Percentiles rank a stretch among this genome's conserved stretches.
Conservation (phyloP, 2,888 invertebrate species). For the Lithophane socia region DNA sequence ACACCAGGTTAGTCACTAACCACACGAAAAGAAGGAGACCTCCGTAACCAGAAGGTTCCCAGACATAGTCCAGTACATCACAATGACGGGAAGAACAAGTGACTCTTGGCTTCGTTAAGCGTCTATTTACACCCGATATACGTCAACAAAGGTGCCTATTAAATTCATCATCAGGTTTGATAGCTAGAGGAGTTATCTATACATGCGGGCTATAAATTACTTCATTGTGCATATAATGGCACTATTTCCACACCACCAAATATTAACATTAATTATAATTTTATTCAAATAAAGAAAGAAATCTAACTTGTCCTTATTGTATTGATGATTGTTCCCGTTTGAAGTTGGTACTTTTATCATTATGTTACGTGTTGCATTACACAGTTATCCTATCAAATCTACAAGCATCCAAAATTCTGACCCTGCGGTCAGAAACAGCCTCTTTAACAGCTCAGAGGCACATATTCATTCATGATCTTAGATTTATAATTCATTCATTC, state of each 20-base stretch:
- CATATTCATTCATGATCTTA: slow-evolving; percentile 38
- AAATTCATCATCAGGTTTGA: slow-evolving; percentile 57
- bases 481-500: slow-evolving; percentile 42
- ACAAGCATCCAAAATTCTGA: slow-evolving; percentile 55
- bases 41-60: not conserved
- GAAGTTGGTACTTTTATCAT: slow-evolving; percentile 63
- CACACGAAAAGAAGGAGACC: too few relatives aligned
- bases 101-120: not conserved
- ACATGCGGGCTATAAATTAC: slow-evolving; percentile 69
- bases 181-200: slow-evolving; percentile 60
- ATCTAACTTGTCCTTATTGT: slow-evolving; percentile 70
- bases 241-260: slow-evolving; percentile 69
- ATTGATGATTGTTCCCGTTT: slow-evolving; percentile 73
- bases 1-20: too few relatives aligned
- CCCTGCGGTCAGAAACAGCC: too few relatives aligned
- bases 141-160: slow-evolving; percentile 44
- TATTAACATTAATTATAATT: slow-evolving; percentile 65
- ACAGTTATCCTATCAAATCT: slow-evolving; percentile 58
- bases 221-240: slow-evolving; percentile 70
- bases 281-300: slow-evolving; percentile 76
- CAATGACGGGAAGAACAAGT: not conserved
- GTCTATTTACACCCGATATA: slow-evolving; percentile 15
- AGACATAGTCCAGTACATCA: not conserved
- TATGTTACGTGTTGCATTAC: slow-evolving; percentile 40
- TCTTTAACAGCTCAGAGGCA: slow-evolving; percentile 48